Evolutionary conservation across 2,797 vertebrate species (phyloP).

Genomic region (Hippopotamyrus pictus): DNA sequence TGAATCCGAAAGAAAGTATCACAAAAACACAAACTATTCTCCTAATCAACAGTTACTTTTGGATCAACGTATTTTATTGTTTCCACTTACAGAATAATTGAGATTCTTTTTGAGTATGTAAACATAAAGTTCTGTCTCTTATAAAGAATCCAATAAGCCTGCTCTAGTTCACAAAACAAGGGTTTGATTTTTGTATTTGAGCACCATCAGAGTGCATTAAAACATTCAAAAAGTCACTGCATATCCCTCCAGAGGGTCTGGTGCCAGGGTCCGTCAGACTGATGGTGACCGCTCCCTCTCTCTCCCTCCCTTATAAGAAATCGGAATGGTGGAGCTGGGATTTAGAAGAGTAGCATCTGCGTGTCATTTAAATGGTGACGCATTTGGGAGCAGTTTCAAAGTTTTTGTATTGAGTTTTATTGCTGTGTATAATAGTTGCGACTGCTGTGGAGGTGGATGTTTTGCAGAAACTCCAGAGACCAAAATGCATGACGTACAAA

Average conservation of each 20-base stretch:
- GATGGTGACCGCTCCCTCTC: neutral
- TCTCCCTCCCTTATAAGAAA: neutral
- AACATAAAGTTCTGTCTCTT: neutral
- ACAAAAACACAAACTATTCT: neutral
- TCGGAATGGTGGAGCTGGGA: neutral
- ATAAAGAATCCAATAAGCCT: neutral
- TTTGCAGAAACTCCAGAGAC: neutral
- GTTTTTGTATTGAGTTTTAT: neutral
- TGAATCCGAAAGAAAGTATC: neutral
- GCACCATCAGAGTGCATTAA: neutral
- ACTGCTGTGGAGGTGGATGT: neutral
- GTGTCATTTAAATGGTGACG: neutral
- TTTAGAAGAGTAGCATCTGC: neutral
- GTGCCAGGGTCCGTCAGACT: neutral
- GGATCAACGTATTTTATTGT: neutral
- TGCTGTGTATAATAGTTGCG: neutral
- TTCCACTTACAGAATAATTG: neutral
- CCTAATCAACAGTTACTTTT: neutral
- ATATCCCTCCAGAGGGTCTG: neutral
- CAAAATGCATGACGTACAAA: neutral
- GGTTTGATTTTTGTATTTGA: neutral
- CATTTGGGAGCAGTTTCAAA: neutral
- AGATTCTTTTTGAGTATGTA: neutral
- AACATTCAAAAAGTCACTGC: neutral
- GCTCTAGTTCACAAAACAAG: neutral